phyloP scores from a whole-genome alignment of 2,888 invertebrate species.

The Pilophorus perplexus region DNA sequence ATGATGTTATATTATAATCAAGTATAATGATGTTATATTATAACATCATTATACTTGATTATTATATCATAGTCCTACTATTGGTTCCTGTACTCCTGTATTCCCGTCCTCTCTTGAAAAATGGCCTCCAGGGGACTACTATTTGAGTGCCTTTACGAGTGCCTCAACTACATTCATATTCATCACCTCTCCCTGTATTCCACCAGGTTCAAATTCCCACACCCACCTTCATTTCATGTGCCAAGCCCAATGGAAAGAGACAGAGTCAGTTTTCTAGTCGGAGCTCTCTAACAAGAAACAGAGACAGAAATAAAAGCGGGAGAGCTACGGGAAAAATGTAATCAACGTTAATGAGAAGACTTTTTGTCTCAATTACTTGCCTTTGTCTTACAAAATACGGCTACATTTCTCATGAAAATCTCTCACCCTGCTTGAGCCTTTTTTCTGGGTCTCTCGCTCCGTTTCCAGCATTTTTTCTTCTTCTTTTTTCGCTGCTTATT shows the following conservation, averaged over 20 bases:
- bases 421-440: background rate
- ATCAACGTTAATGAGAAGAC: slow-evolving; percentile 17
- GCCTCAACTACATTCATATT: slow-evolving; percentile 26
- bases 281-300: too few relatives aligned
- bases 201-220: too few relatives aligned
- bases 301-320: background rate
- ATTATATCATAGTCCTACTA: too few relatives aligned
- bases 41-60: too few relatives aligned
- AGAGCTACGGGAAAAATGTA: slow-evolving; percentile 4
- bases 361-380: slow-evolving; percentile 10
- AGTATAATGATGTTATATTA: too few relatives aligned
- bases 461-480: background rate
- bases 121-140: too few relatives aligned
- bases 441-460: background rate
- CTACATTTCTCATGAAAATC: slow-evolving; percentile 12
- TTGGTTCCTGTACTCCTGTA: too few relatives aligned
- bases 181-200: background rate
- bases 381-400: slow-evolving; percentile 19
- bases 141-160: too few relatives aligned
- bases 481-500: too few relatives aligned
- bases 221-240: slow-evolving; percentile 20
- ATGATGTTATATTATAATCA: too few relatives aligned
- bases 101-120: too few relatives aligned
- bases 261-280: slow-evolving; percentile 13
- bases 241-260: slow-evolving; percentile 6